Conservation (phyloP, 2,888 invertebrate species). For the Arge pagana region DNA sequence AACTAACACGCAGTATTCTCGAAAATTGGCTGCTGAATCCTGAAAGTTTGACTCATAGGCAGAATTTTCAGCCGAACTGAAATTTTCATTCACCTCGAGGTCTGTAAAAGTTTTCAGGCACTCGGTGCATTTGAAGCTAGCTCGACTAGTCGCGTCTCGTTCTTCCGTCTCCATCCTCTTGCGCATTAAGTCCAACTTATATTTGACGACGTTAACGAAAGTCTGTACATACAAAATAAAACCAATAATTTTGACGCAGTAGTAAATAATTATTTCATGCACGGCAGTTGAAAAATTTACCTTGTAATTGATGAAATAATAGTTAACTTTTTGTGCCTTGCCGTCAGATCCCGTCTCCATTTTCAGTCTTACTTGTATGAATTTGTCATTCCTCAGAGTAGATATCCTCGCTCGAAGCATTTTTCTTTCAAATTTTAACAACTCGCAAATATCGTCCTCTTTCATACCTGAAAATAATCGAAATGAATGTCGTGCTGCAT, state of each 20-base stretch:
- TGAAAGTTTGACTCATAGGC: no score
- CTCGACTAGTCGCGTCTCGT: constrained; percentile 90
- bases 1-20: no score
- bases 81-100: constrained; percentile 80
- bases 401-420: constrained; percentile 88
- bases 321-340: constrained; percentile 94
- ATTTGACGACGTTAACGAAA: constrained; percentile 97
- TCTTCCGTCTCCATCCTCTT: constrained; percentile 96
- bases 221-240: no score
- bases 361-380: constrained; percentile 87
- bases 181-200: constrained; percentile 94
- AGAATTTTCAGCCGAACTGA: no score
- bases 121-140: constrained; percentile 91
- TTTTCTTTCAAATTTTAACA: constrained; percentile 91
- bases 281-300: constrained; percentile 46
- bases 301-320: constrained; percentile 97
- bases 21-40: no score
- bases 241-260: no score
- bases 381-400: constrained; percentile 87
- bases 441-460: constrained; percentile 87
- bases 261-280: not conserved
- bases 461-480: constrained; percentile 70
- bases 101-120: constrained; percentile 95
- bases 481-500: not conserved
- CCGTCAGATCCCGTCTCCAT: constrained; percentile 96